A percentile compares a stretch with the other conserved stretches of the same genome.
phyloP scores from a whole-genome alignment of 2,797 vertebrate genomes.

The Eulemur coronatus region DNA sequence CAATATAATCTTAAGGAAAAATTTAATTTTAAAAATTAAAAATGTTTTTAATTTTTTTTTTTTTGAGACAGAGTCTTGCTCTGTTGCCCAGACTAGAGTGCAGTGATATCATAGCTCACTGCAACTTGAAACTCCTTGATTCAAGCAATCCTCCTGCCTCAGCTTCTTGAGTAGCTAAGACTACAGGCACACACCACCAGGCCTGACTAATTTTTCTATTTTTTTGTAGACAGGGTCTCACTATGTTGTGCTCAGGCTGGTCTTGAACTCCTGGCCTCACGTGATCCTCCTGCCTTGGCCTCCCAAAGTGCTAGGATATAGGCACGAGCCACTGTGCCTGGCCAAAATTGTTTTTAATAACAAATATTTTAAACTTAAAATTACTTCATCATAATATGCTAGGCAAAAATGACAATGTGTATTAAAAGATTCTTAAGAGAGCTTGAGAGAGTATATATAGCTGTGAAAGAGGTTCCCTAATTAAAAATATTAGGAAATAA shows the following conservation, averaged over 20 bases:
- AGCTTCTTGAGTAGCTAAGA: neutral
- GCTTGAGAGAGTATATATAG: neutral
- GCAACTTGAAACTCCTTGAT: neutral
- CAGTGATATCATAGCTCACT: neutral
- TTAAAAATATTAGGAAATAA: slow-evolving; percentile 18
- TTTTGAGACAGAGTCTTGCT: neutral
- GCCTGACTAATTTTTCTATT: neutral
- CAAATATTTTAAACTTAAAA: slow-evolving; percentile 25
- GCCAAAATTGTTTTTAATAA: neutral
- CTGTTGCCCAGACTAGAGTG: neutral
- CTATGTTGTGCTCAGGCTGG: neutral
- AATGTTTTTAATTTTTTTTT: neutral
- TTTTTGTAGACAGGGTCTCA: neutral
- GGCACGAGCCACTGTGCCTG: neutral
- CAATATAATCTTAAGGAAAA: slow-evolving; percentile 23
- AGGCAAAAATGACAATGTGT: neutral
- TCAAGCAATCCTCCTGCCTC: neutral
- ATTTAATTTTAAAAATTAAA: neutral
- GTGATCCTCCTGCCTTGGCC: neutral
- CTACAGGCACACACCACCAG: neutral
- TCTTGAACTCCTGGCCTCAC: neutral
- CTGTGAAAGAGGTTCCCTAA: neutral
- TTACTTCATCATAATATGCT: neutral
- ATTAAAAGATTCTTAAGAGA: neutral
- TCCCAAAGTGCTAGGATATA: neutral